Percentiles rank a stretch among this genome's conserved stretches.
Conservation (phyloP, 2,797 vertebrate species). For the Enoplosus armatus region DNA sequence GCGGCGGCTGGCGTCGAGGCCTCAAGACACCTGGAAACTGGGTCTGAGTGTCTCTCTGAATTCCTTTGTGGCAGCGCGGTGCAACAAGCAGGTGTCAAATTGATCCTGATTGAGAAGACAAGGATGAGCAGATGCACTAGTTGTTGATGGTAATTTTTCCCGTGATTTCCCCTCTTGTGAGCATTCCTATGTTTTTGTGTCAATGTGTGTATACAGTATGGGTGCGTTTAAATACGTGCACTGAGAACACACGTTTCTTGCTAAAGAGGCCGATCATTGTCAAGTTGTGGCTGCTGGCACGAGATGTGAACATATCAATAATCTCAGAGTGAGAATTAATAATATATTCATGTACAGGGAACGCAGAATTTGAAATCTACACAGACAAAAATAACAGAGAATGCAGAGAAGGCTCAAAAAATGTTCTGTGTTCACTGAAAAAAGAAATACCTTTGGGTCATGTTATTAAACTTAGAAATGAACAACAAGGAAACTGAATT, state of each 20-base stretch:
- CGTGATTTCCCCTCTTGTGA: conserved; percentile 51
- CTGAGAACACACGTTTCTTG: conserved; percentile 47
- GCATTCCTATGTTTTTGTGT: conserved; percentile 5
- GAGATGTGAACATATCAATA: conserved; percentile 67
- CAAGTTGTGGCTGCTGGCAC: conserved; percentile 59
- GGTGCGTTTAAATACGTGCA: conserved; percentile 2
- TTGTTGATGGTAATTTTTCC: conserved; percentile 46
- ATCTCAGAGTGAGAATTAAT: conserved; percentile 55
- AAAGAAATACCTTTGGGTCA: conserved; percentile 80
- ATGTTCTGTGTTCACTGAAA: conserved; percentile 64
- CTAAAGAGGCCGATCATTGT: conserved; percentile 74
- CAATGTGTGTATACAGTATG: neutral
- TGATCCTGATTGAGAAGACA: conserved; percentile 71
- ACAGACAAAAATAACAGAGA: conserved; percentile 60
- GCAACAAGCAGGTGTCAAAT: conserved; percentile 75
- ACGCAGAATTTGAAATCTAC: conserved; percentile 59
- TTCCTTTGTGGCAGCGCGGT: conserved; percentile 36
- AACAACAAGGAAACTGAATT: conserved; percentile 81
- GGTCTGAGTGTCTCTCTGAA: conserved; percentile 21
- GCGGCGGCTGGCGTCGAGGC: conserved; percentile 23
- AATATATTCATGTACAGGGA: conserved; percentile 63
- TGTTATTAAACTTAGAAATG: conserved; percentile 82
- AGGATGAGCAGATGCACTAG: conserved; percentile 67
- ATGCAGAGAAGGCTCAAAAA: conserved; percentile 58
- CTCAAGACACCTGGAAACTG: conserved; percentile 63